phyloP scores from a whole-genome alignment of 2,888 invertebrate species.

The Nemapogon koenigi region DNA sequence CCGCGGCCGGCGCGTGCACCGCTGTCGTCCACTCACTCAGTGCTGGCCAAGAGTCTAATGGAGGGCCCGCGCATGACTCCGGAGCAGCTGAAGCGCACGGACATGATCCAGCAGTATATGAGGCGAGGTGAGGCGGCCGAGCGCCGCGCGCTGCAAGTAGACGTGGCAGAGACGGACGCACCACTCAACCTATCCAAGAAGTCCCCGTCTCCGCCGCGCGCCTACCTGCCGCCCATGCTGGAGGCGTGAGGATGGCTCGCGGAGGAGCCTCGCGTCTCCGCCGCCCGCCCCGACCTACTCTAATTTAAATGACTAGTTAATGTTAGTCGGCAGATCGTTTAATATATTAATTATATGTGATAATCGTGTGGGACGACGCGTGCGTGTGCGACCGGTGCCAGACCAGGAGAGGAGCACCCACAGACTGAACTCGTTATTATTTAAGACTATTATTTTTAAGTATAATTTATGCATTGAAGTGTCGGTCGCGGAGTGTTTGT shows the following conservation, averaged over 20 bases:
- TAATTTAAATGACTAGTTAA: slow-evolving; percentile 58
- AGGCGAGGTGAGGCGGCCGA: slow-evolving; percentile 75
- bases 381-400: slow-evolving; percentile 62
- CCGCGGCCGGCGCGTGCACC: slow-evolving; percentile 63
- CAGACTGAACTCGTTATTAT: slow-evolving; percentile 67
- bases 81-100: slow-evolving; percentile 90
- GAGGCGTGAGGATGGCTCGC: slow-evolving; percentile 68
- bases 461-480: slow-evolving; percentile 71
- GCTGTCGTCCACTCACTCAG: slow-evolving; percentile 86
- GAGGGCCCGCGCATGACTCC: slow-evolving; percentile 94
- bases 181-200: slow-evolving; percentile 91
- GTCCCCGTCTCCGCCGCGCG: slow-evolving; percentile 67
- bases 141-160: slow-evolving; percentile 67
- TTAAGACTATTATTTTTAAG: slow-evolving; percentile 62
- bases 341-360: slow-evolving; percentile 75
- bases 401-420: slow-evolving; percentile 65
- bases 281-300: slow-evolving; percentile 61
- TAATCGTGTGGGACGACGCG: slow-evolving; percentile 62
- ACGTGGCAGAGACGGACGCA: slow-evolving; percentile 83
- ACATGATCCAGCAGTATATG: slow-evolving; percentile 91
- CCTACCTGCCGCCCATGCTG: slow-evolving; percentile 57
- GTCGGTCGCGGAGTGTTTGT: slow-evolving; percentile 69
- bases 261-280: slow-evolving; percentile 57
- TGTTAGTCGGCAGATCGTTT: slow-evolving; percentile 67
- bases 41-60: slow-evolving; percentile 88